Evolutionary conservation across 2,797 vertebrate genomes (phyloP).

Genomic region (Myripristis jacobus): DNA sequence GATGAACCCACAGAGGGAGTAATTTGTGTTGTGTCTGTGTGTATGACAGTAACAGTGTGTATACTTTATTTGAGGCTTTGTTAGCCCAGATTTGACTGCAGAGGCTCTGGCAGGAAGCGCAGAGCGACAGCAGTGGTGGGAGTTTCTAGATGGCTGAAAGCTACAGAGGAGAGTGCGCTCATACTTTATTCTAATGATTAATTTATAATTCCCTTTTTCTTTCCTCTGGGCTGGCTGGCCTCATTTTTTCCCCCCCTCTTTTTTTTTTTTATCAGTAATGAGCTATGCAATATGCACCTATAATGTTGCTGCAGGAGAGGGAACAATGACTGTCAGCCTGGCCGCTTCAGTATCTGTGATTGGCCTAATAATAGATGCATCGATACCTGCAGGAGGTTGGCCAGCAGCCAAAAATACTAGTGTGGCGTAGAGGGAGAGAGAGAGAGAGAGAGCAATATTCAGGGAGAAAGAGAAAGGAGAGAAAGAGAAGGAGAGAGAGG

Average conservation of each 20-base stretch:
- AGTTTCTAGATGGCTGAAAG: slow-evolving; percentile 60
- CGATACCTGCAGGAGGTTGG: slow-evolving; percentile 75
- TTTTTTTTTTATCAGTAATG: slow-evolving; percentile 46
- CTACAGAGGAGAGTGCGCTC: slow-evolving; percentile 60
- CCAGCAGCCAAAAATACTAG: slow-evolving; percentile 51
- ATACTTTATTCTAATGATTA: slow-evolving; percentile 73
- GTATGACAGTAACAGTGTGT: slow-evolving; percentile 24
- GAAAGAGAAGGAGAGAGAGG: neutral
- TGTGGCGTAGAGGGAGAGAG: neutral
- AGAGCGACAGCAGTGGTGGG: slow-evolving; percentile 25
- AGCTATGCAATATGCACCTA: slow-evolving; percentile 46
- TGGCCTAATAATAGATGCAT: slow-evolving; percentile 81
- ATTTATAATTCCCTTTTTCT: slow-evolving; percentile 69
- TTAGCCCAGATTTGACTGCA: slow-evolving; percentile 56
- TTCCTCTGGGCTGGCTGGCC: slow-evolving; percentile 60
- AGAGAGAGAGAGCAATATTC: slow-evolving; percentile 5
- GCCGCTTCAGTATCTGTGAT: slow-evolving; percentile 66
- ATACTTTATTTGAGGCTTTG: slow-evolving; percentile 39
- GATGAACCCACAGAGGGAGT: slow-evolving; percentile 43
- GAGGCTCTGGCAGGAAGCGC: slow-evolving; percentile 44
- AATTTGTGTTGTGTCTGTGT: slow-evolving; percentile 34
- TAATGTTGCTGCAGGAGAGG: slow-evolving; percentile 37
- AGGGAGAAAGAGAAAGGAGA: neutral
- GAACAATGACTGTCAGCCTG: slow-evolving; percentile 59
- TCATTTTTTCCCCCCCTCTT: slow-evolving; percentile 60